phyloP scores from a whole-genome alignment of 2,797 vertebrate genomes.

The Atherinosoma microstoma region DNA sequence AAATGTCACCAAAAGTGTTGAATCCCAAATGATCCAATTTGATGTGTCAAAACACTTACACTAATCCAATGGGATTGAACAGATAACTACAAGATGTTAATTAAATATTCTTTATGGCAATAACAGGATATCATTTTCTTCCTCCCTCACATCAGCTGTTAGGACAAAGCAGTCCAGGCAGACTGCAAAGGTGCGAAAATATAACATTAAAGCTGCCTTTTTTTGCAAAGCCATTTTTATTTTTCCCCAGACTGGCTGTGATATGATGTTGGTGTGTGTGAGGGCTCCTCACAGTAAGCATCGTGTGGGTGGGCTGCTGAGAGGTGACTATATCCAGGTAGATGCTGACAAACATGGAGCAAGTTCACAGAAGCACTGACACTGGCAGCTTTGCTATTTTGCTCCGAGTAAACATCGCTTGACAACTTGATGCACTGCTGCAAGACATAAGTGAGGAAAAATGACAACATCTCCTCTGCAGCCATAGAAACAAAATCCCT shows the following conservation, averaged over 20 bases:
- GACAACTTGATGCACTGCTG: constrained; percentile 5
- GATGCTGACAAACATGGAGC: constrained; percentile 44
- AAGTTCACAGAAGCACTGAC: constrained; percentile 43
- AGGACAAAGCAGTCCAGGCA: constrained; percentile 24
- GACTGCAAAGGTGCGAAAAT: constrained; percentile 38
- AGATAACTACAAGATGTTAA: constrained; percentile 37
- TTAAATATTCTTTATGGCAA: constrained; percentile 66
- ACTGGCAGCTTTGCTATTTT: constrained; percentile 48
- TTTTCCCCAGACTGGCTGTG: constrained; percentile 1
- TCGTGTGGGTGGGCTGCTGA: constrained; percentile 51
- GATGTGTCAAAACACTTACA: not conserved
- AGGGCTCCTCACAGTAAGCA: constrained; percentile 54
- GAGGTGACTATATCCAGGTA: constrained; percentile 50
- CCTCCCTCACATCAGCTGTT: constrained; percentile 29
- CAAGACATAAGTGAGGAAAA: constrained; percentile 13
- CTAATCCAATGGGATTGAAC: constrained; percentile 25
- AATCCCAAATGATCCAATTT: not conserved
- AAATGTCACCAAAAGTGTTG: not conserved
- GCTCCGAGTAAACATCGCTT: constrained; percentile 35
- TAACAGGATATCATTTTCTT: constrained; percentile 32
- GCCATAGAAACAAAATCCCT: not conserved
- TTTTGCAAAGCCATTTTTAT: constrained; percentile 27
- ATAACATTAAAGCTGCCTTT: constrained; percentile 17
- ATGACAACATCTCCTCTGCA: not conserved
- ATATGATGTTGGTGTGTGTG: constrained; percentile 42